Percentiles rank a stretch among this genome's conserved stretches.
Evolutionary conservation across 2,888 invertebrate species (phyloP).

Genomic region (Tenthredo scrophulariae): DNA sequence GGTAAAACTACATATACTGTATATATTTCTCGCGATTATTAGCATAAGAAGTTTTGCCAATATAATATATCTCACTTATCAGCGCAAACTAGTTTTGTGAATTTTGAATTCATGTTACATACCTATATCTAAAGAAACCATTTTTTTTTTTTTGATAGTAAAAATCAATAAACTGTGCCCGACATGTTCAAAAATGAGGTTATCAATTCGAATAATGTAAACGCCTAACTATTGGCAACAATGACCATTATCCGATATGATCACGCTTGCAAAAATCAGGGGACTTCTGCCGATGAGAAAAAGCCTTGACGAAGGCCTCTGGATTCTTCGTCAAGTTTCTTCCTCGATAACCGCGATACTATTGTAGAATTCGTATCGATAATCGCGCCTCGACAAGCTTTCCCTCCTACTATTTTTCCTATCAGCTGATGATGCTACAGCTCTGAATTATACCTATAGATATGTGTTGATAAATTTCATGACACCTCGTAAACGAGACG

Average conservation of each 20-base stretch:
- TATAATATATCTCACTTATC: background rate
- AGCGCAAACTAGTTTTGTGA: background rate
- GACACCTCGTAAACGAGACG: constrained; percentile 19
- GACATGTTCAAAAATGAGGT: background rate
- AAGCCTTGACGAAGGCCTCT: background rate
- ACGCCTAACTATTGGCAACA: constrained; percentile 39
- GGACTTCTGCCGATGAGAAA: background rate
- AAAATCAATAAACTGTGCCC: background rate
- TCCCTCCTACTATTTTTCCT: background rate
- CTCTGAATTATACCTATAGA: background rate
- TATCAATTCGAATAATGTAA: constrained; percentile 1
- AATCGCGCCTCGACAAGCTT: background rate
- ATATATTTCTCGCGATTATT: background rate
- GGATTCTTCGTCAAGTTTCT: background rate
- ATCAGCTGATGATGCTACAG: constrained; percentile 18
- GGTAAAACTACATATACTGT: constrained; percentile 10
- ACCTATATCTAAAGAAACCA: background rate
- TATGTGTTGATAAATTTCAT: constrained; percentile 23
- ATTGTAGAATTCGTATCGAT: background rate
- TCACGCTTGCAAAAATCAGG: background rate
- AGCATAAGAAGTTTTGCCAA: constrained; percentile 31
- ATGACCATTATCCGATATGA: background rate
- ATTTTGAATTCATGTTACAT: background rate
- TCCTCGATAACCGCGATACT: background rate
- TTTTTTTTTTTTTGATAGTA: background rate